A percentile compares a stretch with the other conserved stretches of the same genome.
phyloP scores from a whole-genome alignment of 2,797 vertebrate genomes.

The Karalla daura region DNA sequence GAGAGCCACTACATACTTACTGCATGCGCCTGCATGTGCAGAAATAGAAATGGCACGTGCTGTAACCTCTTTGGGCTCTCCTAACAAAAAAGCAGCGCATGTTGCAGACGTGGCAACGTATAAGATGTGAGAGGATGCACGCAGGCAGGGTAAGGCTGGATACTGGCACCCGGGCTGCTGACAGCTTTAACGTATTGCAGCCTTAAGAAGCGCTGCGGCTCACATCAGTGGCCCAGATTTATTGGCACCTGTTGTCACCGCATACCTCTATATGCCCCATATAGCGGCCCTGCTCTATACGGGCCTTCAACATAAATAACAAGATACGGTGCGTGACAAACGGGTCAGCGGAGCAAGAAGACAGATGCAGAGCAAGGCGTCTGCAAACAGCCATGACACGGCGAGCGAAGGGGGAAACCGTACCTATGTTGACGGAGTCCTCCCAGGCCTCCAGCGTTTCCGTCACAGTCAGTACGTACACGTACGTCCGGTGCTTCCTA shows the following conservation, averaged over 20 bases:
- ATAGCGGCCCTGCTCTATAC: not conserved
- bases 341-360: not conserved
- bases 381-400: conserved; percentile 7
- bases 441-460: conserved; percentile 99
- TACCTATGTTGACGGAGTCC: conserved; percentile 97
- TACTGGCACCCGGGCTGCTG: conserved; percentile 15
- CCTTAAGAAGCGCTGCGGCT: conserved; percentile 37
- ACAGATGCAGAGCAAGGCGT: not conserved
- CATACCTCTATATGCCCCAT: conserved; percentile 9
- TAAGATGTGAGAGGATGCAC: conserved; percentile 13
- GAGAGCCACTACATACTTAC: not conserved
- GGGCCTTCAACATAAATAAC: conserved; percentile 36
- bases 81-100: not conserved
- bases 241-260: conserved; percentile 48
- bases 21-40: not conserved
- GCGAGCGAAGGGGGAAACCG: conserved; percentile 10
- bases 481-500: conserved; percentile 96
- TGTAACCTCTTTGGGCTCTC: not conserved
- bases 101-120: not conserved
- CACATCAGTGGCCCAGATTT: conserved; percentile 56
- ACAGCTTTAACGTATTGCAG: conserved; percentile 46
- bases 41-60: not conserved
- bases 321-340: not conserved
- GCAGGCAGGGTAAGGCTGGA: conserved; percentile 4
- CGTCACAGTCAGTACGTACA: conserved; percentile 96